Percentiles rank a stretch among this genome's conserved stretches.
Evolutionary conservation across 2,797 vertebrate species (phyloP).

Genomic region (Zenarchopterus dispar): DNA sequence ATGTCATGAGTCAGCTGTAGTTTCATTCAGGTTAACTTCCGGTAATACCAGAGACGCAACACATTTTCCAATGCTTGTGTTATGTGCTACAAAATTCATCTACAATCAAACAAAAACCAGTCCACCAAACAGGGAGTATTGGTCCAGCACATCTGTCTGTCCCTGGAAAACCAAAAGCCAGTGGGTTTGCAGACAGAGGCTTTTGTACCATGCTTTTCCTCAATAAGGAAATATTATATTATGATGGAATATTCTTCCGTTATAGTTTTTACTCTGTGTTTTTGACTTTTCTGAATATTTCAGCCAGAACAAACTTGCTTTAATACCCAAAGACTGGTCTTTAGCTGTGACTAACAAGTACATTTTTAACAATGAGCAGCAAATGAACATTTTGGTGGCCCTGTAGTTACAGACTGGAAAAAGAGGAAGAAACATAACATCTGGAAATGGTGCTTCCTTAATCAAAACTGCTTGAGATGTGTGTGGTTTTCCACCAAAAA

Average conservation of each 20-base stretch:
- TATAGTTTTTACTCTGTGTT: neutral
- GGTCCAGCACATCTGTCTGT: too few species aligned
- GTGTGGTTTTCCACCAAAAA: too few species aligned
- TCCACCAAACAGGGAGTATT: too few species aligned
- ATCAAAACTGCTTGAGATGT: too few species aligned
- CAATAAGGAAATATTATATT: too few species aligned
- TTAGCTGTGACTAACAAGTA: neutral
- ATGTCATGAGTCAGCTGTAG: neutral
- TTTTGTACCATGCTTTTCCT: neutral
- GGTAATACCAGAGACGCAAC: neutral
- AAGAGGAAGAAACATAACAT: neutral
- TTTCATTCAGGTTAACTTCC: too few species aligned
- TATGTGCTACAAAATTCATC: too few species aligned
- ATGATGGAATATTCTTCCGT: neutral
- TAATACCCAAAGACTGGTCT: neutral
- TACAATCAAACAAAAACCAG: too few species aligned
- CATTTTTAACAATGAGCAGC: too few species aligned
- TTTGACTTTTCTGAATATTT: neutral
- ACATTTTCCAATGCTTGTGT: too few species aligned
- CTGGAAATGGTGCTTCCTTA: too few species aligned
- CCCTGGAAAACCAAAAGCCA: neutral
- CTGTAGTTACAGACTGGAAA: neutral
- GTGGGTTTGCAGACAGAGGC: too few species aligned
- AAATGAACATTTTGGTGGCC: neutral
- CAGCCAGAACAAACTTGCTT: neutral